A percentile compares a stretch with the other conserved stretches of the same genome.
Conservation (phyloP, 2,113 vertebrate species). For the Perognathus longimembris region DNA sequence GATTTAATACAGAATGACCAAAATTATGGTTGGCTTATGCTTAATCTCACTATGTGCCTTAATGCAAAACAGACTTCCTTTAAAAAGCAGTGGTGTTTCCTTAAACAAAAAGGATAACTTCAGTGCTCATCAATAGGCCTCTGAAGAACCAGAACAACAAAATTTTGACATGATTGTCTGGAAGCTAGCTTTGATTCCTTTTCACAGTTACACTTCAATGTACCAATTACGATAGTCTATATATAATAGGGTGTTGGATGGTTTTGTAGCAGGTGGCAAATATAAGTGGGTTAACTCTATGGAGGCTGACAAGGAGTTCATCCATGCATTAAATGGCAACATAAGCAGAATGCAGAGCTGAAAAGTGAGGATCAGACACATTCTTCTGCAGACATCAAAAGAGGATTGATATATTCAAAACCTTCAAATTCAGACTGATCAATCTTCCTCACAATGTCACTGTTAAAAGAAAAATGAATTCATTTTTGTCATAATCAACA, state of each 20-base stretch:
- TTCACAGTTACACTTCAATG: conserved; percentile 36
- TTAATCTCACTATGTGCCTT: conserved; percentile 44
- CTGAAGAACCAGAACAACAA: conserved; percentile 43
- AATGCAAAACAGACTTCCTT: conserved; percentile 59
- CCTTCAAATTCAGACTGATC: conserved; percentile 99
- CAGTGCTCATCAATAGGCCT: conserved; percentile 57
- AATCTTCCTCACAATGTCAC: conserved; percentile 98
- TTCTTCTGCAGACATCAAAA: conserved; percentile 99
- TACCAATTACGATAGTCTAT: conserved; percentile 54
- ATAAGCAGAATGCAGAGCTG: conserved; percentile 81
- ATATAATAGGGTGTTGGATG: conserved; percentile 65
- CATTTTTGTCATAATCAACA: conserved; percentile 65
- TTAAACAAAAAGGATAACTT: conserved; percentile 66
- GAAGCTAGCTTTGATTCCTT: conserved; percentile 67
- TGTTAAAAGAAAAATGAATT: conserved; percentile 81
- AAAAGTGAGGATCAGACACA: conserved; percentile 91
- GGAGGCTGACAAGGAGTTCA: conserved; percentile 71
- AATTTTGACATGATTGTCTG: conserved; percentile 77
- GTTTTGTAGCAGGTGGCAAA: conserved; percentile 73
- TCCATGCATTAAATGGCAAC: conserved; percentile 82
- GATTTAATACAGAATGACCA: background rate
- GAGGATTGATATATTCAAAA: conserved; percentile 99
- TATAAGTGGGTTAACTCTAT: conserved; percentile 72
- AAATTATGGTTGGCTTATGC: conserved; percentile 53
- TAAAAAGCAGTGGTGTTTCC: conserved; percentile 58